Base-by-base conservation (phyloP, 2,113 vertebrate genomes). In the Melanerpes aurifrons region DNA sequence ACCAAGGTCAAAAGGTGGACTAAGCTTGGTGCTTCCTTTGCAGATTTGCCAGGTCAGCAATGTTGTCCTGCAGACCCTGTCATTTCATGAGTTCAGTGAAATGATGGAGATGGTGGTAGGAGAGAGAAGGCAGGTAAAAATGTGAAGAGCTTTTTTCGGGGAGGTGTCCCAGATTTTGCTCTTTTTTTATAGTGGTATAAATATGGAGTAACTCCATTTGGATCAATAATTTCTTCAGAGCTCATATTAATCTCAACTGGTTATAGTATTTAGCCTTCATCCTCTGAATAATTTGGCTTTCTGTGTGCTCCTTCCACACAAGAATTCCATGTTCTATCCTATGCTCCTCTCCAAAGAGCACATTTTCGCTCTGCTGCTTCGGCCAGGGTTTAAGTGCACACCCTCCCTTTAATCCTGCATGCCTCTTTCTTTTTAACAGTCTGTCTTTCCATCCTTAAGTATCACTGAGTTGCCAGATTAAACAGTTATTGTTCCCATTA, bases 401-500 rank as follows among this genome's bases (percentile, higher is more conserved):
- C 74, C 62, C 59, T 63, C 64, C 54, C 67, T 88, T 85, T 87
- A 88, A 90, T 86, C 93, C 67, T 50, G 26, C 71, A 25, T 35
- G 14, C 35, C 80, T 92, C 25, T 59, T 32, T 37, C 68, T 68
- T 80, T 68, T 92, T 70, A 82, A 89, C 53, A 76, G 74, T 89
- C 80, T 87, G 80, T 78, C 91, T 92, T 90, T 94, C 89, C 58
- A 58, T 85, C 63, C 92, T 76, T 48, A 87, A 95, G 47, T 95
- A 85, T 35, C 77, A 57, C 75, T 47, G 58, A 73, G 89, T 93
- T 97, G 61, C n/a, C 82, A 92, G 94, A 96, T 95, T 80, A 96
- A 97, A 95, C n/a, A 53, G 48, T 87, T 95, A 93, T 93, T 96
- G 90, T 87, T 96, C 57, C 71, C 76, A 83, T 87, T 87, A 87